These are phyloP conservation scores for Lycopodina hypogea DNA, from an alignment of 37 sponge, comb jelly and placozoan genomes.

Conservation along the genomic window DNA sequence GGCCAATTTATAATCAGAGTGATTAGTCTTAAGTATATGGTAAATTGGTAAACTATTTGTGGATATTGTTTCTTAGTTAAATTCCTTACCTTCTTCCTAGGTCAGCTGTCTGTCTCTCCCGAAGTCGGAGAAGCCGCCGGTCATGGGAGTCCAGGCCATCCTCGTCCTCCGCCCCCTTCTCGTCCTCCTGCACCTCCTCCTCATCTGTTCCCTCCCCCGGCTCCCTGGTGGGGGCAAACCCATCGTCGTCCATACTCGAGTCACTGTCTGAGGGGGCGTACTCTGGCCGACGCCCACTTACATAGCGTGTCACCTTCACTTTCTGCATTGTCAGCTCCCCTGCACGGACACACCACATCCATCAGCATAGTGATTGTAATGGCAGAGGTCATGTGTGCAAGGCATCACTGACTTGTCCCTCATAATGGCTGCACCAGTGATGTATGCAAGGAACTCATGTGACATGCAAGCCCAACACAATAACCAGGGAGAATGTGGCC, in stretches of 20 bases:
- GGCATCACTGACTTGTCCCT: too few relatives aligned
- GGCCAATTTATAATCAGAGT: too few relatives aligned
- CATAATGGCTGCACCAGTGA: too few relatives aligned
- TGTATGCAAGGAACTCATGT: too few relatives aligned
- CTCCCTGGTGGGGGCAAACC: background rate
- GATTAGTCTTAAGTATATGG: too few relatives aligned
- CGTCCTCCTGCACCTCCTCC: conserved; percentile 15
- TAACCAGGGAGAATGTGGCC: too few relatives aligned
- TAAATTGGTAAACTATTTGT: too few relatives aligned
- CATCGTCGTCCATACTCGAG: conserved; percentile 49
- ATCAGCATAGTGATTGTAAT: too few relatives aligned
- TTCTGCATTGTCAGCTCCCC: conserved; percentile 96
- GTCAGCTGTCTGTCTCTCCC: conserved; percentile 22
- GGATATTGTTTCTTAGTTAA: too few relatives aligned
- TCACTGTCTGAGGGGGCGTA: conserved; percentile 49
- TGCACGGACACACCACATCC: too few relatives aligned
- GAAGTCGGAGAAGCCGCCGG: conserved; percentile 34
- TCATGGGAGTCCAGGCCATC: conserved; percentile 22
- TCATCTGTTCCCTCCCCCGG: conserved; percentile 23
- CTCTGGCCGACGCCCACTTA: conserved; percentile 66
- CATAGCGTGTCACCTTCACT: conserved; percentile 90
- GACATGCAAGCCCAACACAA: too few relatives aligned
- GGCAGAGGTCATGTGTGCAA: too few relatives aligned
- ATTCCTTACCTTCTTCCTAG: background rate
- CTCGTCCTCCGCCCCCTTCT: background rate